Percentiles rank a stretch among this genome's conserved stretches.
These are phyloP conservation scores for Pocillopora grandis DNA, from an alignment of 92 coral and sea anemone genomes.

Conservation along the genomic window DNA sequence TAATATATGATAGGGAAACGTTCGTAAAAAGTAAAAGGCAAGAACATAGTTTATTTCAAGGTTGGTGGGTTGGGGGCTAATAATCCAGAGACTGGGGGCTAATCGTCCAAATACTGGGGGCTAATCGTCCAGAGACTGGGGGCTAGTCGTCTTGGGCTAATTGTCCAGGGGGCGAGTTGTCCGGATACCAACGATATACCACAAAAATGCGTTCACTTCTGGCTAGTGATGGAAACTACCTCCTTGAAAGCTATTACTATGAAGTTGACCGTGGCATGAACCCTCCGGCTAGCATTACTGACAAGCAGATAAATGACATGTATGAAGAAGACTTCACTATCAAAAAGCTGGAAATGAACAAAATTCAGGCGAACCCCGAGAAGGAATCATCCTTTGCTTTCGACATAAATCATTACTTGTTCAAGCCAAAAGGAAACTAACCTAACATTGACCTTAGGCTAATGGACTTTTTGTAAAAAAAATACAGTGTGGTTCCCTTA, in stretches of 20 bases:
- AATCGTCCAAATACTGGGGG: too few species aligned
- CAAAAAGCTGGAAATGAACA: constrained; percentile 23
- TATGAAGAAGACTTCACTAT: constrained; percentile 34
- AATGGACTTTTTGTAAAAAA: too few species aligned
- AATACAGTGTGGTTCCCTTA: too few species aligned
- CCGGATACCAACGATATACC: constrained; percentile 65
- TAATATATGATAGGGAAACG: too few species aligned
- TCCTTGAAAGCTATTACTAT: constrained; percentile 62
- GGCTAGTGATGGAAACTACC: constrained; percentile 51
- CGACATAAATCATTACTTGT: constrained; percentile 13
- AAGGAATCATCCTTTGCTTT: constrained; percentile 10
- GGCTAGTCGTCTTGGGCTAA: too few species aligned
- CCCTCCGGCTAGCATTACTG: constrained; percentile 32
- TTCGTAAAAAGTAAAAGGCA: too few species aligned
- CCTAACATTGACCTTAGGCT: not conserved
- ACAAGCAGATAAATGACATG: constrained; percentile 18
- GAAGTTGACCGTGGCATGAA: constrained; percentile 49
- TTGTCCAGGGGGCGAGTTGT: too few species aligned
- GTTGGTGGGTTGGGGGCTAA: too few species aligned
- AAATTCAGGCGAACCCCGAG: not conserved
- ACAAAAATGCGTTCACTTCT: constrained; percentile 51
- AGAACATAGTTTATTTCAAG: too few species aligned
- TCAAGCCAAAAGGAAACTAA: constrained; percentile 2
- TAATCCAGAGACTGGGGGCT: too few species aligned
- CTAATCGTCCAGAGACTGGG: too few species aligned